Conservation (phyloP, 1,140 invertebrate genomes). For the Whitmania pigra region DNA sequence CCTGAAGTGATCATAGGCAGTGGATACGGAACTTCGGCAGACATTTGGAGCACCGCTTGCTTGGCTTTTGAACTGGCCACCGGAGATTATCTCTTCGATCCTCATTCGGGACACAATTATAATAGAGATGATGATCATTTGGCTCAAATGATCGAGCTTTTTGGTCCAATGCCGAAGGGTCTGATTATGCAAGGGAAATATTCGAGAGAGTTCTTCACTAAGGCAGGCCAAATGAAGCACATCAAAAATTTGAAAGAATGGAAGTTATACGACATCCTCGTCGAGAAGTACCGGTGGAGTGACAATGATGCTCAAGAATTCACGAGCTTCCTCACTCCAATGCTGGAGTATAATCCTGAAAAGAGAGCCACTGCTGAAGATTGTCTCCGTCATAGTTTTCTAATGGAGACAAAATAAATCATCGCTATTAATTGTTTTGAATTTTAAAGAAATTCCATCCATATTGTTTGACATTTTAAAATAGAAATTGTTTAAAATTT, state of each 20-base stretch:
- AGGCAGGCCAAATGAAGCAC: slow-evolving; percentile 54
- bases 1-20: slow-evolving; percentile 87
- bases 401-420: no score
- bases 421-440: no score
- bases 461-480: no score
- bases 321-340: slow-evolving; percentile 79
- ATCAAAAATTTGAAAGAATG: slow-evolving; percentile 86
- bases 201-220: slow-evolving; percentile 82
- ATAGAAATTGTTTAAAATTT: no score
- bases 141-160: slow-evolving; percentile 91
- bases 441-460: no score
- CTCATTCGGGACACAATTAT: slow-evolving; percentile 66
- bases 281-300: slow-evolving; percentile 90
- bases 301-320: slow-evolving; percentile 70
- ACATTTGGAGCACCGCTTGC: slow-evolving; percentile 98
- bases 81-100: slow-evolving; percentile 97
- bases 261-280: slow-evolving; percentile 75
- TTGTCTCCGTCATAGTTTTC: slow-evolving; percentile 8
- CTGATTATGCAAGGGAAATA: slow-evolving; percentile 81
- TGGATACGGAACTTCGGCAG: slow-evolving; percentile 82
- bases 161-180: slow-evolving; percentile 81
- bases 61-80: slow-evolving; percentile 98
- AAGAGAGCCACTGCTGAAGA: slow-evolving; percentile 71
- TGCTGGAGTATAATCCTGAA: slow-evolving; percentile 83
- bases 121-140: slow-evolving; percentile 93